Base-by-base conservation (phyloP, 2,888 invertebrate species). In the Sinelater perroti region DNA sequence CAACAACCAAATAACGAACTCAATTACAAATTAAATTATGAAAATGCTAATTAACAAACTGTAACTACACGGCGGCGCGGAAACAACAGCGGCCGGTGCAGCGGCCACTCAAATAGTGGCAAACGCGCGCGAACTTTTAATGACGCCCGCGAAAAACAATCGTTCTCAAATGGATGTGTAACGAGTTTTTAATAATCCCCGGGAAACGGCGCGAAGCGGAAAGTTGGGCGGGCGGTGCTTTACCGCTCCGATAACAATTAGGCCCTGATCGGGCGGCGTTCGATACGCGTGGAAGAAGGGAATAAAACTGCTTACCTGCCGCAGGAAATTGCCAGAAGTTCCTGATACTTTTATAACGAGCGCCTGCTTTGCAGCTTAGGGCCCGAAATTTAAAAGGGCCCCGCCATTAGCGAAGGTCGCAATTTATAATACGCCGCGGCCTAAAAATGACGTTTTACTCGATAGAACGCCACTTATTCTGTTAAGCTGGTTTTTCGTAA, bases 231-330 rank as follows among this genome's bases (percentile, higher is more conserved):
- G 54, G 47, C 58, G 54, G 53, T 56, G 56, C 59, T 52, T 45
- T 60, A 57, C 58, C 56, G 36, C 61, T 52, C 58, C 58, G 58
- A 56, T 61, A 63, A 63, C 60, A 63, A 63, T 61, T 63, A 63
- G 56, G 58, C 50, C 35, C 20, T 52, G 63, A 63, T 63, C 56
- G 51, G 40, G 44, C 58, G 36, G 52, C 56, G 54, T 49, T 63
- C 62, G 51, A 62, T 57, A 54, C 38, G 56, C 33, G 47, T 46
- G 52, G 38, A 60, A 60, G 53, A 30, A 40, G 47, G 51, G 57
- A 62, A 60, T 54, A 62, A 62, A 59, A 62, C 59, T 58, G 46
- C 55, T 31, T 38, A 45, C 49, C 50, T 33, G 38, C 51, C 51
- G 24, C 47, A 51, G 60, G 54, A 60, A 62, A 62, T 56, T 62